Percentiles rank a stretch among this genome's conserved stretches.
Conservation (phyloP, 2,797 vertebrate genomes). For the Anas bahamensis region DNA sequence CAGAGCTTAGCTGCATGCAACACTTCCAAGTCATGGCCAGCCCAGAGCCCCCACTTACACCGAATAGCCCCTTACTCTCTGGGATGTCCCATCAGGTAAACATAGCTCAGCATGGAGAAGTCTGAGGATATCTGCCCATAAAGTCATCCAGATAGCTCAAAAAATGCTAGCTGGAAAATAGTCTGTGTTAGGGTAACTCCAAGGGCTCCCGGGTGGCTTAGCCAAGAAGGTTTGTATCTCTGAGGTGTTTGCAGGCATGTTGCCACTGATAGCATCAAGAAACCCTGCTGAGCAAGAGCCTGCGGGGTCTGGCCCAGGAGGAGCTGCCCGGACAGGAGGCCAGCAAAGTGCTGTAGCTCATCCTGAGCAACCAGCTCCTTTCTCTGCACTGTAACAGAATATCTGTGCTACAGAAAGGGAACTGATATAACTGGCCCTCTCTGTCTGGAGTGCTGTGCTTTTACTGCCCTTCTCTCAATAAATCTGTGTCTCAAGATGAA, state of each 20-base stretch:
- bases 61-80: neutral
- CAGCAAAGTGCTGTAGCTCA: neutral
- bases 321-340: neutral
- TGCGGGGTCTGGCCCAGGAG: neutral
- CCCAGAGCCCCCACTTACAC: neutral
- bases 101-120: neutral
- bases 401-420: neutral
- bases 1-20: neutral
- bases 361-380: neutral
- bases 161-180: neutral
- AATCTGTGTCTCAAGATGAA: neutral
- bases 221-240: neutral
- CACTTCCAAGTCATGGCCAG: neutral
- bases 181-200: neutral
- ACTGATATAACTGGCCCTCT: neutral
- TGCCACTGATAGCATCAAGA: slow-evolving; percentile 7
- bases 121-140: neutral
- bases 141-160: neutral
- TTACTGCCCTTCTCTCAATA: neutral
- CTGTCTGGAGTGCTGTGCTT: neutral
- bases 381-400: neutral
- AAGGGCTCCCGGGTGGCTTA: neutral
- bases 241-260: neutral
- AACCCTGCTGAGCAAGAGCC: neutral
- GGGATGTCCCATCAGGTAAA: neutral